Base-by-base conservation (phyloP, 2,888 invertebrate genomes). In the Cepaea hortensis region DNA sequence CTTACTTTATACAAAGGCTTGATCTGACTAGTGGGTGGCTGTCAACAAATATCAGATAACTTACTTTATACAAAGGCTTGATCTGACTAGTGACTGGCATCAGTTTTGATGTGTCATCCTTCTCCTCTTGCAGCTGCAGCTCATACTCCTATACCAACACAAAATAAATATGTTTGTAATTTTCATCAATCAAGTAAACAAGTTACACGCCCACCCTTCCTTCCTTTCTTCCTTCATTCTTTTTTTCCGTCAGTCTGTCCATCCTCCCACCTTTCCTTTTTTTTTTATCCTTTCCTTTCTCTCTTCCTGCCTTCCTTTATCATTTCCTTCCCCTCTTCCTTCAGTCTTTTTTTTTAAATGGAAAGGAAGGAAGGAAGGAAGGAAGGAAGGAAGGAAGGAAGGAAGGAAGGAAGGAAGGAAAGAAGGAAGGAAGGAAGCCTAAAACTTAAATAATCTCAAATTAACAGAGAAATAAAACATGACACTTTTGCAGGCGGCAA, bases 31-130 rank as follows among this genome's bases (percentile, higher is more conserved):
- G 92, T 88, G 3, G 91, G 89, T 18, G 92, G 92, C 88, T 55
- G 6, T 55, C 11, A 55, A 55, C 55, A 55, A 55, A 55, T 11
- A 55, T 55, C 55, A 9, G 11, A 11, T 55, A 55, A 48, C 65
- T 48, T 75, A 86, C 86, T 87, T 94, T 94, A 91, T 94, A 93
- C 61, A 95, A 91, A 0, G 94, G 94, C 89, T 94, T 95, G 76
- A 93, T 91, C 83, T 92, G 91, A 15, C 91, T 90, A 0, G 92
- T 88, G 3, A 90, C 89, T 18, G 92, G 92, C 88, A 92, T 91
- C 85, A 91, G 88, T 88, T 93, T 93, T 50, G 91, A 87, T 15
- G 91, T 92, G 70, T 93, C 93, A 15, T 93, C 94, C 15, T 88
- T 91, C 82, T 91, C 90, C 9, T 93, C 93, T 18, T 89, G 90